Evolutionary conservation across 2,888 invertebrate species (phyloP), one percentile per base, ranked within the genome.

Genomic region (Ephialtes manifestator): DNA sequence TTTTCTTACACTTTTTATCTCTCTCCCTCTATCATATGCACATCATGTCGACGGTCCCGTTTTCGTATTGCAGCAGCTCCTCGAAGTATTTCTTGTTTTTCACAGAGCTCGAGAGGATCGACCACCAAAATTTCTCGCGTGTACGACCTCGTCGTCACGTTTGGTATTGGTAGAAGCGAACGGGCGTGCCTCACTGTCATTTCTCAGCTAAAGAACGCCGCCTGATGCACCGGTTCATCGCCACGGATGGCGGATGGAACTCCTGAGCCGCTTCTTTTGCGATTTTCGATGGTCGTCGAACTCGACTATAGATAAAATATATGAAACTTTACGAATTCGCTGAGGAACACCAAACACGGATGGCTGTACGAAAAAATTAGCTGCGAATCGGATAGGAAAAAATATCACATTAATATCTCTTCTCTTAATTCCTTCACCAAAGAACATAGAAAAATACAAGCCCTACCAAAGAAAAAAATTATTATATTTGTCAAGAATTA

Each of bases 101-200:
- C 76, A 28, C 24, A 48, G 46, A 58, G n/a, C 43, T 43, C 51
- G n/a, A 63, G 55, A 51, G 20, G 74, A 67, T 20, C 39, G 53
- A 51, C 53, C 51, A 75, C 81, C 81, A 3, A 81, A 75, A 81
- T 48, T 68, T 82, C 76, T 71, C 76, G 76, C 71, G 81, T 81
- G 76, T 20, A 46, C 51, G 76, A 76, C 76, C 81, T 71, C 71
- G 46, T 39, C 13, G 55, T 31, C 68, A 51, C 10, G 48, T 58
- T 78, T 31, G 72, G 39, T 46, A 70, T 79, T 51, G 75, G 68
- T 24, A 68, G 39, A 39, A 39, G 10, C 70, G 28, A 75, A 72
- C 76, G 18, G 75, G 72, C 67, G 28, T 24, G 74, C 55, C 58
- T 58, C 75, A 28, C 63, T 76, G 75, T 81, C 70, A 76, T 65